These are phyloP conservation scores for Stratiomys singularior DNA, from an alignment of 2,888 invertebrate species.

Conservation along the genomic window DNA sequence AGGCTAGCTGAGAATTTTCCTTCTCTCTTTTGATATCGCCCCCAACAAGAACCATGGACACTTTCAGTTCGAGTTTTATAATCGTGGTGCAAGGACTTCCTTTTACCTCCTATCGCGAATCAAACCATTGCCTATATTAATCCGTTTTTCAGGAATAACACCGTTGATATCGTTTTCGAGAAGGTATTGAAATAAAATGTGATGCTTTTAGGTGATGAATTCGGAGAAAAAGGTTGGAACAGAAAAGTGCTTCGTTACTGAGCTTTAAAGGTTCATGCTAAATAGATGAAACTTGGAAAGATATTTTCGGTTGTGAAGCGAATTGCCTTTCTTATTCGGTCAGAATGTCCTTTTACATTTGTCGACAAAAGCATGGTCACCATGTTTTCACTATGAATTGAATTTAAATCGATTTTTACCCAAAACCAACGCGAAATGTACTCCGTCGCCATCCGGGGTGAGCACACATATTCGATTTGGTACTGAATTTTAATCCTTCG, in stretches of 20 bases:
- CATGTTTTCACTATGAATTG: conserved; percentile 7
- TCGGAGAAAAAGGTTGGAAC: neutral
- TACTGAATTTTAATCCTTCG: neutral
- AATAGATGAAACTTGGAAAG: no score
- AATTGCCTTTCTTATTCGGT: neutral
- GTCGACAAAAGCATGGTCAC: no score
- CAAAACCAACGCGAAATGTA: neutral
- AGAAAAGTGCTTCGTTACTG: no score
- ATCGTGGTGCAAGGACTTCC: conserved; percentile 20
- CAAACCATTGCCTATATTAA: neutral
- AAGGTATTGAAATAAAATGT: no score
- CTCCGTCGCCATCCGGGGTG: neutral
- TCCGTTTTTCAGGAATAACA: no score
- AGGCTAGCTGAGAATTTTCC: neutral
- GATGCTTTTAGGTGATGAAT: neutral
- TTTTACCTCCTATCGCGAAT: neutral
- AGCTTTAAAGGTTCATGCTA: no score
- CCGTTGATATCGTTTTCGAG: no score
- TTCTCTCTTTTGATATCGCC: conserved; percentile 20
- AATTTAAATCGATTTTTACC: conserved; percentile 37
- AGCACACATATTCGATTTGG: neutral
- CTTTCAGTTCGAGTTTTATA: conserved; percentile 28
- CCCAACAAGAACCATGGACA: neutral
- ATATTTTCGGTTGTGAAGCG: no score
- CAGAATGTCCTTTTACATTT: no score